Percentiles rank a stretch among this genome's conserved stretches.
Conservation (phyloP, 2,113 vertebrate species). For the Notarius quadriscutis region DNA sequence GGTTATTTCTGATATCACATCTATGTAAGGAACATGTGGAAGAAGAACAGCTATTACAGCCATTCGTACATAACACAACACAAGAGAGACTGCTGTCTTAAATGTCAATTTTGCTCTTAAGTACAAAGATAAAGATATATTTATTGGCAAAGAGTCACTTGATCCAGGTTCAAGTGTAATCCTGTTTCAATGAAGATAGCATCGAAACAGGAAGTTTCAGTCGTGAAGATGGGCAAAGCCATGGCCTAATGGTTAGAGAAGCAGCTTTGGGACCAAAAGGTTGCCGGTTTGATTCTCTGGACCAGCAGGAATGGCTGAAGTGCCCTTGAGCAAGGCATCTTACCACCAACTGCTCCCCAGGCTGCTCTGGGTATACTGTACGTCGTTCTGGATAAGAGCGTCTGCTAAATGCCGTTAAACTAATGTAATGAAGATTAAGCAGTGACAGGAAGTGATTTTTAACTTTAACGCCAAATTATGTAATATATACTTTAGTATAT, state of each 20-base stretch:
- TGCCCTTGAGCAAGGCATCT: too few relatives aligned
- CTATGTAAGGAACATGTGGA: not conserved
- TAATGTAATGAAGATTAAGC: too few relatives aligned
- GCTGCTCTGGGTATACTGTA: too few relatives aligned
- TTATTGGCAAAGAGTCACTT: not conserved
- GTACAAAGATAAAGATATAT: not conserved
- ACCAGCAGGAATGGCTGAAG: too few relatives aligned
- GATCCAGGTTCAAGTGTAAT: slow-evolving; percentile 14
- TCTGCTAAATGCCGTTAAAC: too few relatives aligned
- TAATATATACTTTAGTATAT: not conserved
- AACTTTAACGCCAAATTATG: not conserved
- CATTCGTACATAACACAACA: not conserved
- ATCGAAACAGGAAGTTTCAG: not conserved
- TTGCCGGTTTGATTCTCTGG: too few relatives aligned
- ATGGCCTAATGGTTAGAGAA: too few relatives aligned
- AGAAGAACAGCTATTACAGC: not conserved
- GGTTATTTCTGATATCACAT: slow-evolving; percentile 15
- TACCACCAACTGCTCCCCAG: too few relatives aligned
- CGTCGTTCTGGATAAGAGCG: too few relatives aligned
- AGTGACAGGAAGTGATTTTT: not conserved
- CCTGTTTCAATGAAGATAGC: slow-evolving; percentile 2
- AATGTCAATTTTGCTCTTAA: slow-evolving; percentile 1
- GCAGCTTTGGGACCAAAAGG: too few relatives aligned
- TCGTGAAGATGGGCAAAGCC: too few relatives aligned
- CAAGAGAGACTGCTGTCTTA: not conserved